Evolutionary conservation across 2,797 vertebrate genomes (phyloP), one percentile per base, ranked within the genome.

Genomic region (Ibycter americanus): DNA sequence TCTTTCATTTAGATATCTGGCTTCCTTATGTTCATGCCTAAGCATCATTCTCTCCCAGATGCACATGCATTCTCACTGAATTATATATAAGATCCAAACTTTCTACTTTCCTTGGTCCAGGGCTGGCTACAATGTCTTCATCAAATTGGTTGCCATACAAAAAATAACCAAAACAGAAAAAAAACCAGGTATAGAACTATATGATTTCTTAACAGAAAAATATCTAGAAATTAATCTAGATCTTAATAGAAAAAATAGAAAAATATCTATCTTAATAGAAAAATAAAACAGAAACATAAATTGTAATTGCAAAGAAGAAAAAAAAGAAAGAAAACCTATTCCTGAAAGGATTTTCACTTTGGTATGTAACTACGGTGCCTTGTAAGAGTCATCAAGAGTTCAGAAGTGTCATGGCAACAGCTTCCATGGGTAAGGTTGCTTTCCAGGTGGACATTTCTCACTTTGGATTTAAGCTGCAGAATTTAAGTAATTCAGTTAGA

Each of bases 141-240:
- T 58, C n/a, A 77, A 81, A 67, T 8, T 46, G 19, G 8, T 46
- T 67, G 72, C 34, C 38, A 58, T 8, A 51, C 27, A 38, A 52
- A 62, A 36, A 22, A 13, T 3, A 67, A 6, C 2, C 17, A 27
- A 29, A 54, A 6, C 31, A 32, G 42, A 23, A 40, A 23, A 56
- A 42, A 9, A 0, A 2, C 7, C 13, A 34, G 12, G 12, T 40
- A 47, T 21, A 21, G 5, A 18, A 26, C 22, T 15, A 10, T 47
- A 29, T 32, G 27, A 54, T 44, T 84, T 68, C 56, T 61, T 40
- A 40, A 26, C 31, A 10, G 15, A 76, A 52, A 70, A 56, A 38
- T 22, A 54, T 2, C 38, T 44, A n/a, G n/a, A n/a, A n/a, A n/a
- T n/a, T n/a, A n/a, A n/a, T n/a, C n/a, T n/a, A n/a, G n/a, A n/a